Base-by-base conservation (phyloP, 2,888 invertebrate genomes). In the Diaprepes abbreviatus region DNA sequence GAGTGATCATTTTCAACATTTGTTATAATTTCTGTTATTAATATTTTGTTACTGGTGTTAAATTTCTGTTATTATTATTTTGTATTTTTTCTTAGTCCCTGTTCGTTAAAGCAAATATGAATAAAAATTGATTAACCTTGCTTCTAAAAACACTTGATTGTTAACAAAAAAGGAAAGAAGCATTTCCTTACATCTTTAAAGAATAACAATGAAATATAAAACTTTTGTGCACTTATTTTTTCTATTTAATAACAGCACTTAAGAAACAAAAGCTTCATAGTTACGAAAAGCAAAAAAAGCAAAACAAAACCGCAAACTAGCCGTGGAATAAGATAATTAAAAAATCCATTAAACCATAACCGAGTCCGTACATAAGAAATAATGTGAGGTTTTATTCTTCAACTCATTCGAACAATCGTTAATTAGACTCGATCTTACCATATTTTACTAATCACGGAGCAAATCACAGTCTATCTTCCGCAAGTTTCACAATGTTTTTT, bases 261-360 rank as follows among this genome's bases (percentile, higher is more conserved):
- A 28, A 54, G 54, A 36, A 54, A 54, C 54, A 54, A 54, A 31
- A 35, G 35, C 19, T 16, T 33, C 19, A 24, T 60, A 35, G 60
- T 48, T 60, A 48, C 35, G 48, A 43, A 14, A 48, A 16, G 48
- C 33, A 33, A 60, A 59, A 40, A 54, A 60, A 55, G 17, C 21
- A 24, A 54, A 40, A 50, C 40, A 33, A 43, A 65, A 57, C 64
- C 45, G 55, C 45, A 55, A 65, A 35, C 55, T 57, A 45, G 55
- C 52, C 64, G 43, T 55, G 36, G 63, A 63, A 45, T 57, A 33
- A 40, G 64, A 35, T 65, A 65, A 65, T 65, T 65, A 65, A 65
- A 65, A 65, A 65, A 55, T 55, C 64, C 64, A 65, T 65, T 65
- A 65, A 65, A 57, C 45, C 55, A 55, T 65, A 55, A 55, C 64